phyloP scores from a whole-genome alignment of 1,140 invertebrate species.

The Scaptomyza montana region DNA sequence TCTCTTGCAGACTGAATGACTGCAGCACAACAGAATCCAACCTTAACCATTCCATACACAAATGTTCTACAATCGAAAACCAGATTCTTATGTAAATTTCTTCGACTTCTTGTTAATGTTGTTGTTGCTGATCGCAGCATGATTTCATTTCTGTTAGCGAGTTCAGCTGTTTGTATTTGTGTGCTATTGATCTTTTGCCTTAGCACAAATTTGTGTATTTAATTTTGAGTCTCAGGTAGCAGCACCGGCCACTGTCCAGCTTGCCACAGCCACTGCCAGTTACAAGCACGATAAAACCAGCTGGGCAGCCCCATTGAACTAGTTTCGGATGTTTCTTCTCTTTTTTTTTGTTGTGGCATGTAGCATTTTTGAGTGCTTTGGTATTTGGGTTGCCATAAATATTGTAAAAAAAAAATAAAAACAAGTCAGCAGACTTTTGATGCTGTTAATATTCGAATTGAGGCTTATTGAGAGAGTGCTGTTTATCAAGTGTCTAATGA shows the following conservation, averaged over 20 bases:
- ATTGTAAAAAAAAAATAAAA: slow-evolving; percentile 3
- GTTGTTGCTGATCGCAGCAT: slow-evolving; percentile 34
- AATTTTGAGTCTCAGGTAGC: slow-evolving; percentile 73
- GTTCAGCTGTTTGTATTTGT: slow-evolving; percentile 19
- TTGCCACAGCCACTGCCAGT: slow-evolving; percentile 3
- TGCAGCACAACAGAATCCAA: slow-evolving; percentile 18
- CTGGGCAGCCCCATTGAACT: slow-evolving; percentile 78
- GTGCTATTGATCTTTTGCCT: slow-evolving; percentile 69
- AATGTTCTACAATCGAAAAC: slow-evolving; percentile 54
- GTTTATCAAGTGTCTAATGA: slow-evolving; percentile 58
- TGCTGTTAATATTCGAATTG: slow-evolving; percentile 28
- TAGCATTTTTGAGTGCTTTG: slow-evolving; percentile 60
- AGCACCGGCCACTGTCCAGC: slow-evolving; percentile 20
- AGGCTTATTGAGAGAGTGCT: slow-evolving; percentile 33
- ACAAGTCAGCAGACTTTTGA: slow-evolving; percentile 17
- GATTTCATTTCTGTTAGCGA: slow-evolving; percentile 58
- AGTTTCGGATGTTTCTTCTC: slow-evolving; percentile 43
- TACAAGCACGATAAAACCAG: slow-evolving; percentile 54
- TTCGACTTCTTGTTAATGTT: slow-evolving; percentile 36
- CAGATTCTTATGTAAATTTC: slow-evolving; percentile 76
- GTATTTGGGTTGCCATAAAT: slow-evolving; percentile 73
- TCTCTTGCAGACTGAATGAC: slow-evolving; percentile 20
- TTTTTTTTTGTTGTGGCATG: slow-evolving; percentile 58
- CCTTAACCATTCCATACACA: slow-evolving; percentile 8
- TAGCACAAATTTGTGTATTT: slow-evolving; percentile 71